These are phyloP conservation scores for Pogonocherus hispidulus DNA, from an alignment of 2,888 invertebrate species.

Conservation along the genomic window DNA sequence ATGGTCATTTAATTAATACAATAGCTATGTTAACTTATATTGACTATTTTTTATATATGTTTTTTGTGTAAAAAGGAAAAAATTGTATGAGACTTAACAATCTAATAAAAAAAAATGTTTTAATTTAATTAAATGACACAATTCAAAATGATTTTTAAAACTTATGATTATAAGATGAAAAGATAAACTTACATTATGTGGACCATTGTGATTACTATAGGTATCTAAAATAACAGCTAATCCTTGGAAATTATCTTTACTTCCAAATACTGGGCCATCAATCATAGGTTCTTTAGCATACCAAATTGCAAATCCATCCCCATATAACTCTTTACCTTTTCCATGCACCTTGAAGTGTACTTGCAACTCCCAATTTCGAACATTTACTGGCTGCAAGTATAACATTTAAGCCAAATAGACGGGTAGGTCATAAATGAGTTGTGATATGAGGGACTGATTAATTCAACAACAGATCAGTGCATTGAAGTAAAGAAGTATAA, in stretches of 20 bases:
- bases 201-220: constrained; percentile 99
- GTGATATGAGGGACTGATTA: too few relatives aligned
- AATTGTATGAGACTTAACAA: too few relatives aligned
- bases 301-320: constrained; percentile 98
- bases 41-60: too few relatives aligned
- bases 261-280: constrained; percentile 94
- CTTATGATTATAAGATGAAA: too few relatives aligned
- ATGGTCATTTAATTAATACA: too few relatives aligned
- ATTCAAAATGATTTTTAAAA: too few relatives aligned
- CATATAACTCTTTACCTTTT: constrained; percentile 93
- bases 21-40: too few relatives aligned
- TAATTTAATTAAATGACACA: too few relatives aligned
- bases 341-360: constrained; percentile 97
- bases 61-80: too few relatives aligned
- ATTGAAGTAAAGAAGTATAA: too few relatives aligned
- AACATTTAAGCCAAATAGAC: constrained; percentile 4
- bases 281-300: constrained; percentile 87
- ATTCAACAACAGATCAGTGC: too few relatives aligned
- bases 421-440: neutral
- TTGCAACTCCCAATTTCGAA: constrained; percentile 96
- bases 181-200: constrained; percentile 97
- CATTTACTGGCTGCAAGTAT: constrained; percentile 80
- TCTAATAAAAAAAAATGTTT: too few relatives aligned
- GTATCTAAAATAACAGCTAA: constrained; percentile 96
- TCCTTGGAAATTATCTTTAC: constrained; percentile 90